A percentile compares a stretch with the other conserved stretches of the same genome.
Conservation (phyloP, 2,797 vertebrate species). For the Chromobotia macracanthus region DNA sequence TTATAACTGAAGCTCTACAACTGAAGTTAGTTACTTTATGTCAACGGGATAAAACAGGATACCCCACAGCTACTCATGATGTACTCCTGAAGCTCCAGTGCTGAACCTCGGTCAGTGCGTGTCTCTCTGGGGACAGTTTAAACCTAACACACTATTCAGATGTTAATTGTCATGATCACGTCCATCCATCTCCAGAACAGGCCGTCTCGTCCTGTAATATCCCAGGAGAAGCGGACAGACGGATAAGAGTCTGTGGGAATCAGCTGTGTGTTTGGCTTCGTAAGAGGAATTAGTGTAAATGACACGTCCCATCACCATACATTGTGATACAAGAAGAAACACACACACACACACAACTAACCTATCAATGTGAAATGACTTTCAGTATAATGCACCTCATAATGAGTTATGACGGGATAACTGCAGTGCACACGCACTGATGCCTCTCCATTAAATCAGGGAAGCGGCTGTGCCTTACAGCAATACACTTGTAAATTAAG, state of each 20-base stretch:
- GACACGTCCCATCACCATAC: neutral
- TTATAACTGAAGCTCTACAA: conserved; percentile 7
- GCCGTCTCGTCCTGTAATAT: conserved; percentile 36
- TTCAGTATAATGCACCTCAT: no score
- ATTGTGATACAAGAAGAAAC: conserved; percentile 13
- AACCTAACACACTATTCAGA: conserved; percentile 76
- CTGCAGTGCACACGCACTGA: no score
- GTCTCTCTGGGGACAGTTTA: conserved; percentile 82
- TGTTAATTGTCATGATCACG: conserved; percentile 83
- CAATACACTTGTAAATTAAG: no score
- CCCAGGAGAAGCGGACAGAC: conserved; percentile 36
- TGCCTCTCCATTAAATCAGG: no score
- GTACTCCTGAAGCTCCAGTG: conserved; percentile 25
- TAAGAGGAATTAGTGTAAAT: no score
- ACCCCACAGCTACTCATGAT: conserved; percentile 3
- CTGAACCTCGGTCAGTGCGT: conserved; percentile 59
- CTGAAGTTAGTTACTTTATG: conserved; percentile 16
- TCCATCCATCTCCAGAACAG: conserved; percentile 81
- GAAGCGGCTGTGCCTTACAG: no score
- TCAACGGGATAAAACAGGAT: conserved; percentile 17
- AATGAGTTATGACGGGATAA: no score
- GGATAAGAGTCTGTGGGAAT: no score
- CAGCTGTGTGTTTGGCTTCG: no score
- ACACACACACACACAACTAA: neutral
- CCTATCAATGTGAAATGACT: no score